Conservation (phyloP, 2,113 vertebrate species). For the Lophius piscatorius region DNA sequence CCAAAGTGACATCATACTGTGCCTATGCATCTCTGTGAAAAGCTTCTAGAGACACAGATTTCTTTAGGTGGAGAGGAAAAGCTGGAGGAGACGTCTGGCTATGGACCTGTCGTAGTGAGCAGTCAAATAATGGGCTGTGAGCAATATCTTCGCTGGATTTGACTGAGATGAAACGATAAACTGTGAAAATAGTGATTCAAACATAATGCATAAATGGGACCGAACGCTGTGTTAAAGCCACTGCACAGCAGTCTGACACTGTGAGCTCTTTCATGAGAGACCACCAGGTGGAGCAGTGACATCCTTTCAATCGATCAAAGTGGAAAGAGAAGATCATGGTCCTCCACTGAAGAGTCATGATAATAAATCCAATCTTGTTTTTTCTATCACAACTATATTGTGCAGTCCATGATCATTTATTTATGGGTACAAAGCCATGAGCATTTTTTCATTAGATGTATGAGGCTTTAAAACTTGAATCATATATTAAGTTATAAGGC, state of each 20-base stretch:
- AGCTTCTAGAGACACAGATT: neutral
- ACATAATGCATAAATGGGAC: constrained; percentile 5
- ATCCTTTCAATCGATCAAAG: neutral
- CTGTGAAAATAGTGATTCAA: neutral
- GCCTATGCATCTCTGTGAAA: neutral
- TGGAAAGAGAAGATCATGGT: neutral
- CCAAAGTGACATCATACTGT: neutral
- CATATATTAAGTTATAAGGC: neutral
- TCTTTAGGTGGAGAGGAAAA: neutral
- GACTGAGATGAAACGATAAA: neutral
- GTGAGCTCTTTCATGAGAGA: neutral
- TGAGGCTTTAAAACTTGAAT: neutral
- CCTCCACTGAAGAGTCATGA: no score
- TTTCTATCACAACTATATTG: no score
- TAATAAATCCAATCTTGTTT: no score
- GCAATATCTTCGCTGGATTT: constrained; percentile 4
- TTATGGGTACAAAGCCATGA: no score
- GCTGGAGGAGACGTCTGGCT: neutral
- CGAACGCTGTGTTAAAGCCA: neutral
- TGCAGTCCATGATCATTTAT: no score
- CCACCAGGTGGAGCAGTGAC: constrained; percentile 68
- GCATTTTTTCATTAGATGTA: neutral
- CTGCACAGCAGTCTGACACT: neutral
- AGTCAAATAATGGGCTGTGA: neutral
- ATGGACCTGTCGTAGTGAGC: neutral